Evolutionary conservation across 2,797 vertebrate genomes (phyloP).

Genomic region (Acridotheres tristis): DNA sequence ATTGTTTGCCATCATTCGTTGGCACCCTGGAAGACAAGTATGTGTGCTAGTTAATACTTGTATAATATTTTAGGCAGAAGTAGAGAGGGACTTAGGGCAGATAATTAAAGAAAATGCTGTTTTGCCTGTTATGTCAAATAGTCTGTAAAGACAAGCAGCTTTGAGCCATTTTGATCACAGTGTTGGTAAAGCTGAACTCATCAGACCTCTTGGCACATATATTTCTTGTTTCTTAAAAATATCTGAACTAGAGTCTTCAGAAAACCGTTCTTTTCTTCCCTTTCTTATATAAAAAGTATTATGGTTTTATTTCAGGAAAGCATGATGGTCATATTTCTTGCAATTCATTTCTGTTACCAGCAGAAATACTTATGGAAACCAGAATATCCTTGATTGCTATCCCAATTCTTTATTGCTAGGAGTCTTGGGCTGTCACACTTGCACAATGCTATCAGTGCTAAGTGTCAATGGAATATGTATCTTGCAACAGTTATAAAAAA

Average conservation of each 20-base stretch:
- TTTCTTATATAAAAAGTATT: neutral
- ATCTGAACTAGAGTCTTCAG: neutral
- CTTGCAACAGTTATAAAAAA: neutral
- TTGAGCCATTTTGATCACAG: neutral
- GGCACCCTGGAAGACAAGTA: neutral
- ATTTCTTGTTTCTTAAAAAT: neutral
- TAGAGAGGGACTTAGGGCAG: neutral
- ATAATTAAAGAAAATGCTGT: neutral
- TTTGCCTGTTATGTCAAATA: neutral
- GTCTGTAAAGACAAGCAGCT: neutral
- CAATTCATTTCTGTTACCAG: neutral
- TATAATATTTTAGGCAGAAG: neutral
- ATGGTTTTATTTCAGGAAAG: neutral
- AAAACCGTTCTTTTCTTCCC: neutral
- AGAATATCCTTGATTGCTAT: neutral
- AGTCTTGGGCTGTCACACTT: neutral
- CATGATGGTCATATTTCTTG: neutral
- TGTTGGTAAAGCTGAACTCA: neutral
- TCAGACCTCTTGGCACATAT: neutral
- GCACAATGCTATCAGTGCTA: neutral
- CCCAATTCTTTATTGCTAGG: accelerated
- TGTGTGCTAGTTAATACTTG: neutral
- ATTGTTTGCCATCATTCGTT: neutral
- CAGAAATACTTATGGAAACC: neutral
- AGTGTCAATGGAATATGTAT: neutral